A percentile compares a stretch with the other conserved stretches of the same genome.
These are phyloP conservation scores for Hystrix cristata DNA, from an alignment of 2,113 vertebrate genomes.

Conservation along the genomic window DNA sequence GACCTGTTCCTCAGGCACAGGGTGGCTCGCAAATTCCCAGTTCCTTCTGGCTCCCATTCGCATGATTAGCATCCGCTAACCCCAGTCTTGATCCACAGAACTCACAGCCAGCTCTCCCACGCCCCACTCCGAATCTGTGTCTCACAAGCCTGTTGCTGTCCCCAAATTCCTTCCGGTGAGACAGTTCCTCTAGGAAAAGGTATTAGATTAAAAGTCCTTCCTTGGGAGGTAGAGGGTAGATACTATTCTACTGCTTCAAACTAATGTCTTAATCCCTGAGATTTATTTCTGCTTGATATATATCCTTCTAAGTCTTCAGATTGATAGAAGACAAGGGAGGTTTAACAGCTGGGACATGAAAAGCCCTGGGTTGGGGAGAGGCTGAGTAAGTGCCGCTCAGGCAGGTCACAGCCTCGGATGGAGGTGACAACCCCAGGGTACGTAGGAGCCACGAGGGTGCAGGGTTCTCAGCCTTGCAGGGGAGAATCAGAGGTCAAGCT, in stretches of 20 bases:
- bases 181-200: not conserved
- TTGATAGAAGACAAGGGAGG: not conserved
- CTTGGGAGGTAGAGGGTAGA: not conserved
- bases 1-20: not conserved
- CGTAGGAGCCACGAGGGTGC: rapidly evolving
- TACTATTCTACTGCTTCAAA: not conserved
- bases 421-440: too few relatives aligned
- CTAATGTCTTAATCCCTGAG: not conserved
- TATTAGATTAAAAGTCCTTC: not conserved
- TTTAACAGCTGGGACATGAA: not conserved
- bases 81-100: not conserved
- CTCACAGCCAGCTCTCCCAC: not conserved
- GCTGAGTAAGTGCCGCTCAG: not conserved
- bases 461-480: not conserved
- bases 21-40: not conserved
- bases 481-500: not conserved
- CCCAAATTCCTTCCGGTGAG: not conserved
- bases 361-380: not conserved
- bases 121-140: not conserved
- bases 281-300: not conserved
- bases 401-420: not conserved
- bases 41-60: not conserved
- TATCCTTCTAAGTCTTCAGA: not conserved
- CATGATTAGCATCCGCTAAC: not conserved
- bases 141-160: not conserved